Base-by-base conservation (phyloP, 2,888 invertebrate species). In the Drosophila stalkeri region DNA sequence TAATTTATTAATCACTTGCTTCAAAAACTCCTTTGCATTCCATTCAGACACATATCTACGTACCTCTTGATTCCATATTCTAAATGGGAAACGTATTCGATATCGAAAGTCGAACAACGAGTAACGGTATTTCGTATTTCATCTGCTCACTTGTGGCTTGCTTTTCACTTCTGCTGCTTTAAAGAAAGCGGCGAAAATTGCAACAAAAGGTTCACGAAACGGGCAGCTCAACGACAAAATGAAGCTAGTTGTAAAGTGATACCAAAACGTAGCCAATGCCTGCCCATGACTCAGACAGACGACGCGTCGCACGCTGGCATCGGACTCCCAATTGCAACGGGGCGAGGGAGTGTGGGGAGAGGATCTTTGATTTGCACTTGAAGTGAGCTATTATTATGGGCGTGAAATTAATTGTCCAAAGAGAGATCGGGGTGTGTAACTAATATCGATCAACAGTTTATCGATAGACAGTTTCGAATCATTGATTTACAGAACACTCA, bases 181-280 rank as follows among this genome's bases (percentile, higher is more conserved):
- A 18, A 75, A 75, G 67, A 76, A 76, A 76, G 77, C 73, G 64
- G 52, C 61, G 47, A 77, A 77, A 67, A 72, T 61, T 67, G 63
- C 67, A 60, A 44, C 46, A 46, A 31, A 46, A 62, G 33, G 37
- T 56, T 46, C 37, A 64, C 41, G 43, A 66, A 73, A 52, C 23
- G 60, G 44, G 64, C 61, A 76, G 57, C 35, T 52, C 66, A 31
- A 52, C 66, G 35, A 47, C 66, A 72, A 64, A 43, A 57, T 23
- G 2, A 56, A 41, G 18, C 52, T 46, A 51, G 47, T 33, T 33
- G 44, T 60, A 70, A 75, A 37, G 23, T 72, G 65, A 61, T 63
- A 61, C 56, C 49, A 51, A 62, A 52, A 52, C 64, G 68, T 79
- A 66, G 67, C 64, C 55, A 64, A 78, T 78, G 74, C 64, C 69